Conservation (phyloP, 2,888 invertebrate genomes). For the Ptilodon capucinus region DNA sequence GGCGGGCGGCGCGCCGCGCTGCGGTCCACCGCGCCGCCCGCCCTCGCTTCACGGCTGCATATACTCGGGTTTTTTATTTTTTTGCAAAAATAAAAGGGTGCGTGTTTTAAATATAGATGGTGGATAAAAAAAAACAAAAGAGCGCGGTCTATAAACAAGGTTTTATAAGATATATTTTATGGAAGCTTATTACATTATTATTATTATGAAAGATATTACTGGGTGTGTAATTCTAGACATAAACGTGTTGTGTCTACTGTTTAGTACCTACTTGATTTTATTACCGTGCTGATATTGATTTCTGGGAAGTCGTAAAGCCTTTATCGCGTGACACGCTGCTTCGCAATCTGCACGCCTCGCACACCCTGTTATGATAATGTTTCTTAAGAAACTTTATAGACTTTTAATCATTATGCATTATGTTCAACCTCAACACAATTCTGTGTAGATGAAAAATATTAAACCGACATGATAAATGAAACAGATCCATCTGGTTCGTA, state of each 20-base stretch:
- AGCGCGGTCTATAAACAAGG: too few relatives aligned
- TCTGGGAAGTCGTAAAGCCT: slow-evolving; percentile 12
- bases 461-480: slow-evolving; percentile 1
- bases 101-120: too few relatives aligned
- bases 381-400: slow-evolving; percentile 8
- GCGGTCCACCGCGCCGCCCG: slow-evolving; percentile 30
- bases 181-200: too few relatives aligned
- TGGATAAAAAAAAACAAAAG: too few relatives aligned
- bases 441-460: neutral
- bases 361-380: slow-evolving; percentile 18
- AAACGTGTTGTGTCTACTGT: neutral
- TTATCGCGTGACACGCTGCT: slow-evolving; percentile 24
- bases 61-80: neutral
- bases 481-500: neutral
- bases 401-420: slow-evolving; percentile 12
- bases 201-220: too few relatives aligned
- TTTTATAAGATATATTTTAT: too few relatives aligned
- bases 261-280: neutral
- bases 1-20: slow-evolving; percentile 28
- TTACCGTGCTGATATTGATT: slow-evolving; percentile 6
- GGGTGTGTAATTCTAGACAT: too few relatives aligned
- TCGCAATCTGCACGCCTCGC: slow-evolving; percentile 13
- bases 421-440: slow-evolving; percentile 4
- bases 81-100: neutral
- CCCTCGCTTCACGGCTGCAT: slow-evolving; percentile 9